Base-by-base conservation (phyloP, 2,888 invertebrate species). In the Napeogenes sylphis region DNA sequence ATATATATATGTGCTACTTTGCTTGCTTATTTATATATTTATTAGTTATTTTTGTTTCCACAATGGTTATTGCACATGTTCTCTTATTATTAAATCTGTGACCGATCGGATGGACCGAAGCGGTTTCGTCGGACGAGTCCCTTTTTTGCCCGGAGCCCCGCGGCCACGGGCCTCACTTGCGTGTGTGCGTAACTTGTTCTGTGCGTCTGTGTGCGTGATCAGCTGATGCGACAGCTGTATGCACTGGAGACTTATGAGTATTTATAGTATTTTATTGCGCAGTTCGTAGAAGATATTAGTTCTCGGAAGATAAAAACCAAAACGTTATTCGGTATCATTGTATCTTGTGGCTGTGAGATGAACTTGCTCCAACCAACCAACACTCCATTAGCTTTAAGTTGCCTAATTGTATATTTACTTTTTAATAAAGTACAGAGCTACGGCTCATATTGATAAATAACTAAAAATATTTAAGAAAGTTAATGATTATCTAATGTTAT, bases 161-260 rank as follows among this genome's bases (percentile, higher is more conserved):
- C 71, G 74, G 76, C 76, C 74, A 69, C 64, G 65, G 64, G 63
- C 62, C 51, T 8, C 13, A 10, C n/a, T 33, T 45, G 59, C 60
- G 59, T 61, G 68, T 62, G 72, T 72, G 67, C 56, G 61, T 65
- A 53, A 54, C 57, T 53, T 54, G 58, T 58, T 55, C 35, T 2
- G 3, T 45, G 5, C 51, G 58, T 33, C 3, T 62, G 73, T 83
- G 82, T 75, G 84, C 65, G 81, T 74, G 77, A 85, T 86, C 85
- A 86, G 85, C 85, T 86, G 85, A 86, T 74, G 69, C 65, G 69
- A 82, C 85, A 86, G 84, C 83, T 85, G 85, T 80, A 71, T 68
- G 64, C 66, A 66, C 65, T 78, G 73, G 75, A 79, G 76, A 81
- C 81, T 83, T 72, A 70, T 70, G 67, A 57, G 65, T 62, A 68